Evolutionary conservation across 2,888 invertebrate species (phyloP).

Genomic region (Drosophila niveifrons): DNA sequence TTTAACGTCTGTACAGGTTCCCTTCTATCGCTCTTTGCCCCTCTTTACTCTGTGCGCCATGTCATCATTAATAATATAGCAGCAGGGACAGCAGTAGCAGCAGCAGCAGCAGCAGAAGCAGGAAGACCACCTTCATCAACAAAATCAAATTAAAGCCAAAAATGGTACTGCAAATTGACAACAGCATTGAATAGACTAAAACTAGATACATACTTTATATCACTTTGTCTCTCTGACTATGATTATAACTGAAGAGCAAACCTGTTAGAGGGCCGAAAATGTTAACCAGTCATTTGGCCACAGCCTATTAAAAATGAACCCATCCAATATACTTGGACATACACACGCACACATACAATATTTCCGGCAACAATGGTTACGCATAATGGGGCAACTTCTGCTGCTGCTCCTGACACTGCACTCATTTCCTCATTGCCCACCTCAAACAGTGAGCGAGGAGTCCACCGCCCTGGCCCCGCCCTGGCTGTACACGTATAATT

Average conservation of each 20-base stretch:
- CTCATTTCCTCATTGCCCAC: conserved; percentile 1
- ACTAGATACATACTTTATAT: background rate
- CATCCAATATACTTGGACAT: no score
- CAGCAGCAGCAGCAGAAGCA: conserved; percentile 20
- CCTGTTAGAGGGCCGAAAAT: conserved; percentile 41
- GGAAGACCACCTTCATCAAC: conserved; percentile 60
- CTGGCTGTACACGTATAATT: conserved; percentile 61
- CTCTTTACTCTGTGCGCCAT: conserved; percentile 6
- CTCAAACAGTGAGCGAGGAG: conserved; percentile 9
- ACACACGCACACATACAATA: background rate
- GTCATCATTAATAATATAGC: conserved; percentile 67
- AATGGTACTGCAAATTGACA: conserved; percentile 26
- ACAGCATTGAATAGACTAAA: conserved; percentile 8
- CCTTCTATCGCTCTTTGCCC: background rate
- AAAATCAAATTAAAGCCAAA: conserved; percentile 68
- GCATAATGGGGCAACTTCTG: background rate
- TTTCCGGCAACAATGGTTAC: conserved; percentile 29
- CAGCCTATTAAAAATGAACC: conserved; percentile 66
- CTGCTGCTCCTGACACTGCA: background rate
- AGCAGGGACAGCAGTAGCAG: background rate
- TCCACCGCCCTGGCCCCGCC: conserved; percentile 18
- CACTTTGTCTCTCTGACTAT: conserved; percentile 2
- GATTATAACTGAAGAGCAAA: conserved; percentile 45
- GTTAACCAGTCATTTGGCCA: conserved; percentile 60
- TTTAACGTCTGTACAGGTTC: conserved; percentile 55